Conservation (phyloP, 2,113 vertebrate genomes). For the Ictidomys tridecemlineatus region DNA sequence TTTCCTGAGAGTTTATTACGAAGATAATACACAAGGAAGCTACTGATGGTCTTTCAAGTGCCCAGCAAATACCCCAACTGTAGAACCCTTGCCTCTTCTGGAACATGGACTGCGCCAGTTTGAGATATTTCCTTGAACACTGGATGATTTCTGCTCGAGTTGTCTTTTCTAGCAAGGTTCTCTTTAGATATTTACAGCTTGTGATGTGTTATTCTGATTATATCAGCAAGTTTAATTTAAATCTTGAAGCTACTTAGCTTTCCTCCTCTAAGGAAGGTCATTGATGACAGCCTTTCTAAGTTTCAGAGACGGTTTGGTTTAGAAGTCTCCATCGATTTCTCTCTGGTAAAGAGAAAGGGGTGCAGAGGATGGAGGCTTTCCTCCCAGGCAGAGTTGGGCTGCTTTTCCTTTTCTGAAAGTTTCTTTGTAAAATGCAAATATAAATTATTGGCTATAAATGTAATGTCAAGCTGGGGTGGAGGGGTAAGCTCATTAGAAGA, state of each 20-base stretch:
- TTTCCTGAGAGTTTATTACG: background rate
- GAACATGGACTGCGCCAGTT: background rate
- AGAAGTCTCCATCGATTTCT: background rate
- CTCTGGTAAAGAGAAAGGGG: background rate
- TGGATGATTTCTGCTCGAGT: background rate
- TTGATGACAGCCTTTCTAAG: background rate
- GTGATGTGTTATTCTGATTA: background rate
- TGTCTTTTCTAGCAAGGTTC: background rate
- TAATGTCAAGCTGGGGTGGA: no score
- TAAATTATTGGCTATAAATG: background rate
- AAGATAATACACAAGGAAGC: background rate
- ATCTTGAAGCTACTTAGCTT: background rate
- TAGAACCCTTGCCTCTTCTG: background rate
- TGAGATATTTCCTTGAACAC: conserved; percentile 17
- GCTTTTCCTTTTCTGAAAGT: background rate
- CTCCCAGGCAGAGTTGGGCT: background rate
- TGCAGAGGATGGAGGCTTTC: background rate
- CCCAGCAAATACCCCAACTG: background rate
- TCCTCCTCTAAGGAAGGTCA: background rate
- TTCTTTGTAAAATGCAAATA: background rate
- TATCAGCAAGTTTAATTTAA: conserved; percentile 15
- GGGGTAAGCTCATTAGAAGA: background rate
- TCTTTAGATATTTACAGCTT: background rate
- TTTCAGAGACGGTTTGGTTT: background rate
- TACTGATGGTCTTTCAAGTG: background rate